A percentile compares a stretch with the other conserved stretches of the same genome.
Evolutionary conservation across 2,888 invertebrate genomes (phyloP).

Genomic region (Fragum sueziense): DNA sequence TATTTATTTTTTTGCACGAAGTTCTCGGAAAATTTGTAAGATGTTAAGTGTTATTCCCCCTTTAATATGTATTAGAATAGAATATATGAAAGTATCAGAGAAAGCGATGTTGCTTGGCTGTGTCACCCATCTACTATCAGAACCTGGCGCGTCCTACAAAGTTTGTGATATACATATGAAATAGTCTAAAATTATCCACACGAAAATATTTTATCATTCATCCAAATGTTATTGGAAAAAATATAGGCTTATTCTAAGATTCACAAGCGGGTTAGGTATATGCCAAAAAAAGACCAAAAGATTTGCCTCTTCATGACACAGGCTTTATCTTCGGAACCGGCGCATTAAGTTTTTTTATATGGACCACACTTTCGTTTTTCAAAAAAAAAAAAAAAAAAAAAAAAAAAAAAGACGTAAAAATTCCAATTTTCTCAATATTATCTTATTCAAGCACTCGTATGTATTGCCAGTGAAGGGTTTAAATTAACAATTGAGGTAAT

Average conservation of each 20-base stretch:
- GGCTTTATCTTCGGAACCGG: neutral
- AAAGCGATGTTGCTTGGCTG: too few species aligned
- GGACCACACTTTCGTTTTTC: neutral
- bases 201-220: too few species aligned
- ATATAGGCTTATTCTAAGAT: neutral
- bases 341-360: neutral
- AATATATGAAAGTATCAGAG: too few species aligned
- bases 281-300: neutral
- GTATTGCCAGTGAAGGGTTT: neutral
- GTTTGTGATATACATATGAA: too few species aligned
- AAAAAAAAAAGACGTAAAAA: neutral
- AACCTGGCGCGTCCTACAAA: neutral
- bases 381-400: neutral
- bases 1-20: too few species aligned
- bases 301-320: neutral
- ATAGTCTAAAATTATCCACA: too few species aligned
- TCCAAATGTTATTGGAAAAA: neutral
- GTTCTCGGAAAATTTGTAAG: too few species aligned
- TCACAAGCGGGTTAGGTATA: neutral
- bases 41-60: too few species aligned
- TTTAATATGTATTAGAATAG: too few species aligned
- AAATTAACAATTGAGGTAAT: neutral
- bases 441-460: too few species aligned
- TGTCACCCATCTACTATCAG: too few species aligned
- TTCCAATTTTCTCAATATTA: neutral